phyloP scores from a whole-genome alignment of 2,113 vertebrate genomes.

The Anolis carolinensis region DNA sequence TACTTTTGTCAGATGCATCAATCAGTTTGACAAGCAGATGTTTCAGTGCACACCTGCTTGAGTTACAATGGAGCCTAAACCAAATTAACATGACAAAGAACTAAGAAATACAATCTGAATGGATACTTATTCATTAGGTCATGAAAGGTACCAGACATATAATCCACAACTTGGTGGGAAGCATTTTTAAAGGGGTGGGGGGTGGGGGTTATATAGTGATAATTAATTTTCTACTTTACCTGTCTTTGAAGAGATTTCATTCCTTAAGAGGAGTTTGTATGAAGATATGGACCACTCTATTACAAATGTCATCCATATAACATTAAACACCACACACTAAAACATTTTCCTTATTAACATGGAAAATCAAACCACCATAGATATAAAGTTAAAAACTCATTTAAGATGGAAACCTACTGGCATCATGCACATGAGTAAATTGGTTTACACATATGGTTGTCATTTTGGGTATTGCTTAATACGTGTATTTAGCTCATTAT shows the following conservation, averaged over 20 bases:
- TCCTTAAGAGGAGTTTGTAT: conserved; percentile 16
- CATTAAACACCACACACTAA: conserved; percentile 54
- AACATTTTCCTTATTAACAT: conserved; percentile 22
- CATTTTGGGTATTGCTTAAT: too few species aligned
- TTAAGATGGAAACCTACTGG: too few species aligned
- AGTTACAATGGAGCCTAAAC: background rate
- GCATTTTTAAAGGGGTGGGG: background rate
- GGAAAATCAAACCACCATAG: background rate
- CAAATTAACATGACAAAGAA: background rate
- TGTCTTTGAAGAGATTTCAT: background rate
- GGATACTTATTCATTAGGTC: background rate
- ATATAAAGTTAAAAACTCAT: background rate
- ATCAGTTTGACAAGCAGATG: background rate
- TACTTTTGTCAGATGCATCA: background rate
- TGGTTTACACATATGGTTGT: too few species aligned
- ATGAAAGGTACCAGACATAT: background rate
- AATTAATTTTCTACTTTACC: background rate
- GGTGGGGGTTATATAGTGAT: background rate
- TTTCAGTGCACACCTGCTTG: background rate
- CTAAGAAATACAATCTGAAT: background rate
- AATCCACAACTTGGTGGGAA: background rate
- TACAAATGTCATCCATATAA: conserved; percentile 29
- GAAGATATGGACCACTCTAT: conserved; percentile 20
- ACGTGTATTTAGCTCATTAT: too few species aligned
- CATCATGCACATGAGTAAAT: too few species aligned